A percentile compares a stretch with the other conserved stretches of the same genome.
phyloP scores from a whole-genome alignment of 2,888 invertebrate species.

The Stenodema calcarata region DNA sequence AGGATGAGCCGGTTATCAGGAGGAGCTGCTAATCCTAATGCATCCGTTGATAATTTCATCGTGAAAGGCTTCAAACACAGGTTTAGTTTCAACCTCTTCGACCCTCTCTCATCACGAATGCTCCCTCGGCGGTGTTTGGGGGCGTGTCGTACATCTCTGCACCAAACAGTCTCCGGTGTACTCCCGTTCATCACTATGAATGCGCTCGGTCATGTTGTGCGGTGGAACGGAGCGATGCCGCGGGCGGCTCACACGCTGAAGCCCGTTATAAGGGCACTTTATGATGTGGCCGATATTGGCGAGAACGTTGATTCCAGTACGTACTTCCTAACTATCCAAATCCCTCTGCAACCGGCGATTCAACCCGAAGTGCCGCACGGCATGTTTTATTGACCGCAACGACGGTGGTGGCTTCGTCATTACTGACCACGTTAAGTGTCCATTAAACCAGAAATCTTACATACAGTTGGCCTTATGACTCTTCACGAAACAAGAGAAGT shows the following conservation, averaged over 20 bases:
- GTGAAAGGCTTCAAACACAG: background rate
- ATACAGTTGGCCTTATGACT: no score
- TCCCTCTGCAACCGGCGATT: no score
- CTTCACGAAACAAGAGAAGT: no score
- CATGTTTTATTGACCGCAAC: no score
- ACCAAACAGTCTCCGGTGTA: background rate
- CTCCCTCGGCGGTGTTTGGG: background rate
- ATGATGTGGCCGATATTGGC: background rate
- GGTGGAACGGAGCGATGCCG: background rate
- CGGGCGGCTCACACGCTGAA: background rate
- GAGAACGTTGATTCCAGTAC: no score
- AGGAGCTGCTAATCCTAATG: background rate
- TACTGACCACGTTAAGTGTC: no score
- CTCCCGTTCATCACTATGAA: constrained; percentile 2
- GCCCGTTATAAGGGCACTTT: background rate
- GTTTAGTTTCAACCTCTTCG: background rate
- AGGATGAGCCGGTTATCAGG: background rate
- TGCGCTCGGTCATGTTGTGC: background rate
- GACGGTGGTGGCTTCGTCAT: no score
- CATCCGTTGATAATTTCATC: background rate
- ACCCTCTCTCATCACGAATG: background rate
- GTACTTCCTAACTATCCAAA: no score
- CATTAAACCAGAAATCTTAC: no score
- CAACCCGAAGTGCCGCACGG: no score
- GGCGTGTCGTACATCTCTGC: background rate